phyloP scores from a whole-genome alignment of 1,140 invertebrate species.

The fruit fly (Drosophila melanogaster) region Release_6_plus_ISO1_MT NT_033779.5:1669501-1670000 shows the following conservation, averaged over 20 bases:
- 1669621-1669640: slow-evolving; percentile 40
- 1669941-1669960: slow-evolving; percentile 1
- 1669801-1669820: slow-evolving; percentile 20
- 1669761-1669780: slow-evolving; percentile 2
- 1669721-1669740: slow-evolving; percentile 35
- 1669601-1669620: slow-evolving; percentile 40
- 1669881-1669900: slow-evolving; percentile 73
- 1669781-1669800: slow-evolving; percentile 20
- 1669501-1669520: slow-evolving; percentile 45
- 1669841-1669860: slow-evolving; percentile 61
- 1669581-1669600: slow-evolving; percentile 35
- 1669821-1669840: slow-evolving; percentile 15
- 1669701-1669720: neutral
- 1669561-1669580: slow-evolving; percentile 28
- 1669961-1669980: slow-evolving; percentile 19
- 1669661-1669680: neutral
- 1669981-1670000: slow-evolving; percentile 8
- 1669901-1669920: slow-evolving; percentile 44
- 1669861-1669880: slow-evolving; percentile 68
- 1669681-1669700: neutral
- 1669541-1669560: slow-evolving; percentile 41
- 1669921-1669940: slow-evolving; percentile 15
- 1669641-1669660: neutral
- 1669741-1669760: slow-evolving; percentile 57
- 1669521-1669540: slow-evolving; percentile 30